A percentile compares a stretch with the other conserved stretches of the same genome.
Conservation (phyloP, 2,797 vertebrate species). For the Centropyge bicolor region DNA sequence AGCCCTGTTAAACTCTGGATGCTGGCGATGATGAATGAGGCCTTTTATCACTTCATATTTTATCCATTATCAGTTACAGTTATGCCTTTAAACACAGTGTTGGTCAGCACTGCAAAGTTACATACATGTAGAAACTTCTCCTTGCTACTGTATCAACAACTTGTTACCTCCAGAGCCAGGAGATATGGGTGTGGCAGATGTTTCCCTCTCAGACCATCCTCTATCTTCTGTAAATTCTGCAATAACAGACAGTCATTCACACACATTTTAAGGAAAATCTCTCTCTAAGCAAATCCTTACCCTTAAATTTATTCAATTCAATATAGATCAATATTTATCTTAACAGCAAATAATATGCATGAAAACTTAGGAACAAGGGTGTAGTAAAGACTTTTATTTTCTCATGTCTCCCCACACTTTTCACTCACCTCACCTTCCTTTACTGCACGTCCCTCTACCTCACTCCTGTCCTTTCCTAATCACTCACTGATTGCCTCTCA, state of each 20-base stretch:
- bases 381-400: too few species aligned
- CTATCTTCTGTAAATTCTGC: slow-evolving; percentile 87
- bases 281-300: not conserved
- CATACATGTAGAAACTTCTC: not conserved
- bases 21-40: not conserved
- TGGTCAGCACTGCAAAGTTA: not conserved
- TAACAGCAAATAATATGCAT: too few species aligned
- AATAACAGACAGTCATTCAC: slow-evolving; percentile 26
- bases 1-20: not conserved
- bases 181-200: slow-evolving; percentile 74
- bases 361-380: too few species aligned
- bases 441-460: too few species aligned
- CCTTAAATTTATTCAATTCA: not conserved
- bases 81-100: not conserved
- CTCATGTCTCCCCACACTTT: too few species aligned
- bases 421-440: too few species aligned
- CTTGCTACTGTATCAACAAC: not conserved
- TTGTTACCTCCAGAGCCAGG: slow-evolving; percentile 88
- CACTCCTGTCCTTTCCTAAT: too few species aligned
- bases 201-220: slow-evolving; percentile 81
- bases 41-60: not conserved
- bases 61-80: not conserved
- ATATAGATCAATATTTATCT: not conserved
- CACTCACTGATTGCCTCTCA: too few species aligned
- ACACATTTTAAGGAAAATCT: not conserved